These are phyloP conservation scores for Tillus elongatus DNA, from an alignment of 2,888 invertebrate genomes.

Conservation along the genomic window DNA sequence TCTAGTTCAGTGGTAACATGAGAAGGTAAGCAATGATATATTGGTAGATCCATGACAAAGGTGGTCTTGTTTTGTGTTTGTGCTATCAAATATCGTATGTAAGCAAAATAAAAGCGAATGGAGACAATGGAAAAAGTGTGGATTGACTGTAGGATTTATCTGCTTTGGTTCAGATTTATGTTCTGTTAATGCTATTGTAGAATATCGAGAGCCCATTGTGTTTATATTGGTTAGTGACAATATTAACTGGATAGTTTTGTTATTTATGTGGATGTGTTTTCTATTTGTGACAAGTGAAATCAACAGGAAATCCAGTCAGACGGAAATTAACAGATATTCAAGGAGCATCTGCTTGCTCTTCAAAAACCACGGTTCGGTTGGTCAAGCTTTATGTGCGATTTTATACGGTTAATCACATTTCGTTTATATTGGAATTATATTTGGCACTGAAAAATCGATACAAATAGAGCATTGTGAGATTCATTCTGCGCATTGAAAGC, in stretches of 20 bases:
- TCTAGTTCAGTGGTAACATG: slow-evolving; percentile 37
- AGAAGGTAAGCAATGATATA: slow-evolving; percentile 29
- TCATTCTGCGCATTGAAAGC: no score
- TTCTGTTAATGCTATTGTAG: slow-evolving; percentile 39
- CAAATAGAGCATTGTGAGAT: no score
- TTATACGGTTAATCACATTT: slow-evolving; percentile 23
- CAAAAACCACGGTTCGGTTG: slow-evolving; percentile 17
- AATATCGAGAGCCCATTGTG: slow-evolving; percentile 38
- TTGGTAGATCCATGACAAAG: slow-evolving; percentile 25
- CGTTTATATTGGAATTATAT: slow-evolving; percentile 12
- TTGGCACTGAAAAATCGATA: no score
- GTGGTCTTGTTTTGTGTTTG: slow-evolving; percentile 37
- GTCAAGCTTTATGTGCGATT: slow-evolving; percentile 24
- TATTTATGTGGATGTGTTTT: slow-evolving; percentile 36
- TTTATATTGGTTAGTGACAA: slow-evolving; percentile 40
- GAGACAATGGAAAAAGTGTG: no score
- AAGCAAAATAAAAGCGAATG: slow-evolving; percentile 30
- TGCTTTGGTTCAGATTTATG: slow-evolving; percentile 41
- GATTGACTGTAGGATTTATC: slow-evolving; percentile 35
- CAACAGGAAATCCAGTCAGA: slow-evolving; percentile 34
- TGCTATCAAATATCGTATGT: slow-evolving; percentile 34
- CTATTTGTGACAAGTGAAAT: slow-evolving; percentile 34
- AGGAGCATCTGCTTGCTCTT: slow-evolving; percentile 33
- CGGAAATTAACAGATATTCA: slow-evolving; percentile 35
- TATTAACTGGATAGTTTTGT: slow-evolving; percentile 33